Percentiles rank a stretch among this genome's conserved stretches.
phyloP scores from a whole-genome alignment of 2,113 vertebrate species.

The Takifugu flavidus region DNA sequence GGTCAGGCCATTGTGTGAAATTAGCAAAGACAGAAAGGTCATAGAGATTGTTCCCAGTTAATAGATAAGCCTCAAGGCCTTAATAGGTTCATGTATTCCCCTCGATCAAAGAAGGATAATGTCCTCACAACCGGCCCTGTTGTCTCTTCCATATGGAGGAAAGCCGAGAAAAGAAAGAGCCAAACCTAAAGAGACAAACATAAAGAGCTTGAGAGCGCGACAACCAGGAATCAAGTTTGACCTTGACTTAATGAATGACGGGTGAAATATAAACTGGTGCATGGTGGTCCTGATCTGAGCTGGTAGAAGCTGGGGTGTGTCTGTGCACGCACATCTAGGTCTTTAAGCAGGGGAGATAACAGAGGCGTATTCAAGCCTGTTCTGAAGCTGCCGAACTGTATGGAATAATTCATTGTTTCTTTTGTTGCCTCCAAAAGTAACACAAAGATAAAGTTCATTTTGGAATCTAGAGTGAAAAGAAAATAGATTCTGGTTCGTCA shows the following conservation, averaged over 20 bases:
- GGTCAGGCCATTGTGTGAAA: slow-evolving; percentile 75
- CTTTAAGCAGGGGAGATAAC: slow-evolving; percentile 32
- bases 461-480: slow-evolving; percentile 17
- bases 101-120: slow-evolving; percentile 43
- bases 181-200: background rate
- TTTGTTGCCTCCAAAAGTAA: slow-evolving; percentile 27
- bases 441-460: slow-evolving; percentile 27
- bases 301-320: slow-evolving; percentile 18
- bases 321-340: background rate
- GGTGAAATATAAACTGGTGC: slow-evolving; percentile 37
- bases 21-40: slow-evolving; percentile 77
- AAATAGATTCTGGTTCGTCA: background rate
- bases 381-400: slow-evolving; percentile 6
- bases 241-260: slow-evolving; percentile 45
- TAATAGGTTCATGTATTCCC: slow-evolving; percentile 68
- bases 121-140: slow-evolving; percentile 23
- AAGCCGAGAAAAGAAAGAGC: slow-evolving; percentile 7
- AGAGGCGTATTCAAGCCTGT: slow-evolving; percentile 14
- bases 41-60: slow-evolving; percentile 64
- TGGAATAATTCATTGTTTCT: slow-evolving; percentile 33
- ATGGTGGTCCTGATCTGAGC: slow-evolving; percentile 9
- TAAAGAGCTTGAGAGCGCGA: background rate
- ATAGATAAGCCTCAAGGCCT: slow-evolving; percentile 62
- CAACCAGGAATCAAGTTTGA: slow-evolving; percentile 12
- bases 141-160: slow-evolving; percentile 12